These are phyloP conservation scores for Setipinna tenuifilis DNA, from an alignment of 2,797 vertebrate genomes.

Conservation along the genomic window DNA sequence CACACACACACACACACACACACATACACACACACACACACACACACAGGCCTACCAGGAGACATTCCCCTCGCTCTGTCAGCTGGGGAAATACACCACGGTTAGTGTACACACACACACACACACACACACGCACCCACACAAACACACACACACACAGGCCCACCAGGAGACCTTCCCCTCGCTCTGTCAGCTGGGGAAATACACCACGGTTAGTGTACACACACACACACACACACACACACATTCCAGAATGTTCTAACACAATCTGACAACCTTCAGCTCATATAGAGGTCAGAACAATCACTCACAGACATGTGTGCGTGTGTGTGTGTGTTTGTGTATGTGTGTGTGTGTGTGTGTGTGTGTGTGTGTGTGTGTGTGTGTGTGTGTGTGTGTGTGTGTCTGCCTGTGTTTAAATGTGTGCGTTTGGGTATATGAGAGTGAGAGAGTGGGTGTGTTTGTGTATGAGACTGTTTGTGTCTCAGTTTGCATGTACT, in stretches of 20 bases:
- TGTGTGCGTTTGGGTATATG: too few relatives aligned
- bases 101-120: slow-evolving; percentile 60
- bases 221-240: slow-evolving; percentile 11
- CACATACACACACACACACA: not conserved
- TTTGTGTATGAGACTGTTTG: not conserved
- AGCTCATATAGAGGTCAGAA: too few relatives aligned
- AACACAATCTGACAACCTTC: too few relatives aligned
- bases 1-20: slow-evolving; percentile 7
- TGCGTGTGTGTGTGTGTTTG: not conserved
- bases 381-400: too few relatives aligned
- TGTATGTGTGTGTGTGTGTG: too few relatives aligned
- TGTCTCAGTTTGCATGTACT: not conserved
- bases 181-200: slow-evolving; percentile 60
- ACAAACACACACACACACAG: slow-evolving; percentile 1
- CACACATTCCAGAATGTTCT: too few relatives aligned
- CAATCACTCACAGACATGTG: too few relatives aligned
- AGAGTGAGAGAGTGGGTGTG: too few relatives aligned
- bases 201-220: not conserved
- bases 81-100: not conserved
- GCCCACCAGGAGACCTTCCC: slow-evolving; percentile 88
- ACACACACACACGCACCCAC: not conserved
- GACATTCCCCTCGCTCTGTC: slow-evolving; percentile 85
- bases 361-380: too few relatives aligned
- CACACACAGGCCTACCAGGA: slow-evolving; percentile 70
- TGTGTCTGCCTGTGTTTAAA: too few relatives aligned